A percentile compares a stretch with the other conserved stretches of the same genome.
Conservation (phyloP, 1,140 invertebrate genomes). For the Aphis gossypii region DNA sequence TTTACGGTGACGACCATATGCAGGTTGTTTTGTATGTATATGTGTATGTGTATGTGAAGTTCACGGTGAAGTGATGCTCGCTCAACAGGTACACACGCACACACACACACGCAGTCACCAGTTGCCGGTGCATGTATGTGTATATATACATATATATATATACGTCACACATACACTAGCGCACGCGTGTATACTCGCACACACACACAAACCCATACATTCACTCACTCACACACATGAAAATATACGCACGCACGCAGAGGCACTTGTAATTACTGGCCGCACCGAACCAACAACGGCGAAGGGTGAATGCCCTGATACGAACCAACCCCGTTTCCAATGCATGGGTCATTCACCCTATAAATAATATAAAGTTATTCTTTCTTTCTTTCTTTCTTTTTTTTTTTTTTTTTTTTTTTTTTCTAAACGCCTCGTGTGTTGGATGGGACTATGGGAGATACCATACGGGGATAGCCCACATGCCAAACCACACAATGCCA, state of each 20-base stretch:
- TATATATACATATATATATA: background rate
- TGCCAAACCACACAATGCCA: slow-evolving; percentile 55
- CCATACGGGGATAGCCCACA: slow-evolving; percentile 53
- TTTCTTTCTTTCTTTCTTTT: slow-evolving; percentile 44
- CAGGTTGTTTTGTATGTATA: slow-evolving; percentile 48
- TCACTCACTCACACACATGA: background rate
- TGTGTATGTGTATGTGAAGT: slow-evolving; percentile 47
- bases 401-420: slow-evolving; percentile 33
- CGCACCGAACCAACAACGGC: slow-evolving; percentile 52
- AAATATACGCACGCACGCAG: slow-evolving; percentile 27
- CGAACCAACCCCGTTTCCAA: slow-evolving; percentile 57
- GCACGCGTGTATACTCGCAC: background rate
- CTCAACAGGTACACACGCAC: slow-evolving; percentile 51
- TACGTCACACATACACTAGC: background rate
- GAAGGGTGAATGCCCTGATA: slow-evolving; percentile 57
- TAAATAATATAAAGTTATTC: slow-evolving; percentile 58
- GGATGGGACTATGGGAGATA: slow-evolving; percentile 46
- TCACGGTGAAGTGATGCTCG: slow-evolving; percentile 58
- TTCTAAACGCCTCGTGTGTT: slow-evolving; percentile 41
- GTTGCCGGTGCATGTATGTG: background rate
- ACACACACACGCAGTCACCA: background rate
- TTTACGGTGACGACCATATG: slow-evolving; percentile 58
- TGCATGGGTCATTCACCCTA: slow-evolving; percentile 55
- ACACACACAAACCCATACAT: background rate
- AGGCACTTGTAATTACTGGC: slow-evolving; percentile 57